phyloP scores from a whole-genome alignment of 2,888 invertebrate genomes.

The Caradrina kadenii region DNA sequence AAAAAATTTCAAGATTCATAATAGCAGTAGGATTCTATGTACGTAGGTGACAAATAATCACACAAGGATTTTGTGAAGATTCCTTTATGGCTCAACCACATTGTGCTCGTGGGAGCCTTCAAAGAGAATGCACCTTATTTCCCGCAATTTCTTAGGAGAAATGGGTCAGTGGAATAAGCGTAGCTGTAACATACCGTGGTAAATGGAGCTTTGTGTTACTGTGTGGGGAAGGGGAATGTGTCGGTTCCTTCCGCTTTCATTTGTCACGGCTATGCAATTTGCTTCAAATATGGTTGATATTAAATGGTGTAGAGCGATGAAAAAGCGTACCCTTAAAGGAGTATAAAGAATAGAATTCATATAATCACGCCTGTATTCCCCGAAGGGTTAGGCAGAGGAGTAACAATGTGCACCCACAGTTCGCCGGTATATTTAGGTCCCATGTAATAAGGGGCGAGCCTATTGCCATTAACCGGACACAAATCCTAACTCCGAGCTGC shows the following conservation, averaged over 20 bases:
- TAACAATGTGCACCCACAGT: too few relatives aligned
- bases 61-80: constrained; percentile 24
- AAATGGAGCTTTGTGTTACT: constrained; percentile 30
- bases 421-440: too few relatives aligned
- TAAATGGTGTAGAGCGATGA: too few relatives aligned
- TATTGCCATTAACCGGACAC: too few relatives aligned
- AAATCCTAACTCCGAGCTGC: too few relatives aligned
- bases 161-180: constrained; percentile 34
- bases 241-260: constrained; percentile 26
- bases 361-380: too few relatives aligned
- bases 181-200: constrained; percentile 21
- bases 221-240: constrained; percentile 2
- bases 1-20: neutral
- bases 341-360: too few relatives aligned
- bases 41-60: constrained; percentile 5
- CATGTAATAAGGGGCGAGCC: too few relatives aligned
- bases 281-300: constrained; percentile 17
- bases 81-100: constrained; percentile 17
- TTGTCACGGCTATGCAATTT: constrained; percentile 27
- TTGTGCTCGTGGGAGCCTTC: constrained; percentile 20
- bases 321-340: too few relatives aligned
- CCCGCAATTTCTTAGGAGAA: constrained; percentile 35
- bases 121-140: constrained; percentile 45
- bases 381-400: too few relatives aligned
- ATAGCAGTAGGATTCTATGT: neutral